These are phyloP conservation scores for Latrodectus elegans DNA, from an alignment of 2,888 invertebrate species.

Conservation along the genomic window DNA sequence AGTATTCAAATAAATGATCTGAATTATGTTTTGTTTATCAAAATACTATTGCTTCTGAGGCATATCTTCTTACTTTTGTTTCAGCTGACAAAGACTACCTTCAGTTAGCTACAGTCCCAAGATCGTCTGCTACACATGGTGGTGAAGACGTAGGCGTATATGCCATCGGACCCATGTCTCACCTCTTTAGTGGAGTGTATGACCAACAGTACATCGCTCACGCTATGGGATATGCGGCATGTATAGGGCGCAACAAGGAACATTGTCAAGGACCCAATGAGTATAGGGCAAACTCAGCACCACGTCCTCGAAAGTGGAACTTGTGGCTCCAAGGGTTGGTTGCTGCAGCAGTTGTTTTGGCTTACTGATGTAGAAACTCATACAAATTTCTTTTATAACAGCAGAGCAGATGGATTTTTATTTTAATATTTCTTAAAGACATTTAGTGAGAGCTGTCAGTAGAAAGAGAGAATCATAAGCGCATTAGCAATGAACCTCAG, in stretches of 20 bases:
- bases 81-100: conserved; percentile 78
- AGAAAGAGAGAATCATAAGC: too few relatives aligned
- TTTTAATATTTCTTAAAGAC: too few relatives aligned
- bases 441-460: too few relatives aligned
- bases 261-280: conserved; percentile 17
- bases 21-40: too few relatives aligned
- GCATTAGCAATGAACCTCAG: too few relatives aligned
- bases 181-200: conserved; percentile 86
- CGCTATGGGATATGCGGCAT: conserved; percentile 87
- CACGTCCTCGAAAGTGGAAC: not conserved
- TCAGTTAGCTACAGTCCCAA: conserved; percentile 83
- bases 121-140: conserved; percentile 87
- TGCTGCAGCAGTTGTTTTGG: not conserved
- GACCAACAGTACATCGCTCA: conserved; percentile 91
- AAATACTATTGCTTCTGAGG: too few relatives aligned
- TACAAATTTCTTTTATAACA: too few relatives aligned
- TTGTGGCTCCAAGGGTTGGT: conserved; percentile 29
- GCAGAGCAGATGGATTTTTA: too few relatives aligned
- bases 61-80: not conserved
- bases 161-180: conserved; percentile 86
- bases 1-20: too few relatives aligned
- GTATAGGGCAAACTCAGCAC: not conserved
- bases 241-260: conserved; percentile 77
- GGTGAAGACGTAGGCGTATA: conserved; percentile 91
- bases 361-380: not conserved